Percentiles rank a stretch among this genome's conserved stretches.
phyloP scores from a whole-genome alignment of 2,113 vertebrate genomes.

The Donacobius atricapilla region DNA sequence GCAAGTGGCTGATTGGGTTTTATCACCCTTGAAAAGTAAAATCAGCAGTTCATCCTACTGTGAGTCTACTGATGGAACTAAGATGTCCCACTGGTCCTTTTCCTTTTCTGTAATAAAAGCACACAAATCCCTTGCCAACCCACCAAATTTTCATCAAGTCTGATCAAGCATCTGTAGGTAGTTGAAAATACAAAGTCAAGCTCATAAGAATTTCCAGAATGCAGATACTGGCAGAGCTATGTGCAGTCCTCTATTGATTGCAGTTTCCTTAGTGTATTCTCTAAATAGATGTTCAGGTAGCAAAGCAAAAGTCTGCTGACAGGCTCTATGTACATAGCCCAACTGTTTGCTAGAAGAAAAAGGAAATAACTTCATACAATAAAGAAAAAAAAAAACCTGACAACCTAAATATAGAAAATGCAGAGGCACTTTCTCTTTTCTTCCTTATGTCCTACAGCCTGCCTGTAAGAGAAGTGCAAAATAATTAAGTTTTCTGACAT shows the following conservation, averaged over 20 bases:
- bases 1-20: not conserved
- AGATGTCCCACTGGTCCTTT: not conserved
- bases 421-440: slow-evolving; percentile 43
- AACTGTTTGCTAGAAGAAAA: not conserved
- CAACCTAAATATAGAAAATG: slow-evolving; percentile 15
- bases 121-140: not conserved
- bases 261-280: not conserved
- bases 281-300: slow-evolving; percentile 1
- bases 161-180: not conserved
- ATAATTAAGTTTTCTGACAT: slow-evolving; percentile 9
- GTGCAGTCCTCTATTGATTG: not conserved
- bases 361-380: not conserved
- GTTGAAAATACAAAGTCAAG: slow-evolving; percentile 47
- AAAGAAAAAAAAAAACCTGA: not conserved
- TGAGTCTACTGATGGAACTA: not conserved
- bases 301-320: slow-evolving; percentile 13
- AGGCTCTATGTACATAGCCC: not conserved
- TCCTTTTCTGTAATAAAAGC: not conserved
- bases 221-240: not conserved
- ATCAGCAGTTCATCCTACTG: not conserved
- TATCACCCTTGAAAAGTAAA: slow-evolving; percentile 1
- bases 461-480: slow-evolving; percentile 57
- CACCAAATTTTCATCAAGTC: not conserved
- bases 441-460: slow-evolving; percentile 7
- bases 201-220: not conserved